Conservation (phyloP, 2,113 vertebrate species). For the Cryptoleucopteryx plumbea region DNA sequence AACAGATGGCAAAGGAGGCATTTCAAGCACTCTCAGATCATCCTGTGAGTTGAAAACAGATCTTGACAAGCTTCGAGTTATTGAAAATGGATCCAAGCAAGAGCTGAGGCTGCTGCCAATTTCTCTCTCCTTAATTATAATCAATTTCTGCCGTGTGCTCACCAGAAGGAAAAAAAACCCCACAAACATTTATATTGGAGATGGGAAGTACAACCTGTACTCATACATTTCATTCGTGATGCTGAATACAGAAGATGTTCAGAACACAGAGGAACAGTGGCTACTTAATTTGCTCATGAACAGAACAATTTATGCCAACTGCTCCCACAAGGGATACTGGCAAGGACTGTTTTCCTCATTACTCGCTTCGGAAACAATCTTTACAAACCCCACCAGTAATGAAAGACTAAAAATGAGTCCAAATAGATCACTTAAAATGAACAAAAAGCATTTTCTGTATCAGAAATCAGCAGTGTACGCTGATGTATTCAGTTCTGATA, state of each 20-base stretch:
- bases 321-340: neutral
- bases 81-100: constrained; percentile 13
- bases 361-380: neutral
- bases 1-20: constrained; percentile 1
- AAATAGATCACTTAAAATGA: neutral
- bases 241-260: neutral
- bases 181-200: neutral
- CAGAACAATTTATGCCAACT: neutral
- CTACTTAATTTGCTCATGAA: neutral
- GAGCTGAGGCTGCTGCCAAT: neutral
- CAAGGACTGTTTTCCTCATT: neutral
- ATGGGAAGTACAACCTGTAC: constrained; percentile 12
- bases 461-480: neutral
- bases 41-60: constrained; percentile 6
- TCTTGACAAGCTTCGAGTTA: constrained; percentile 16
- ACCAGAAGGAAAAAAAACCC: neutral
- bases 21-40: neutral
- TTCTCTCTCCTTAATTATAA: constrained; percentile 10
- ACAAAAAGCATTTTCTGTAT: accelerated
- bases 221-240: neutral
- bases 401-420: neutral
- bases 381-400: neutral
- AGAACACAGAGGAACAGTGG: neutral
- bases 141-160: neutral
- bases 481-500: neutral